Evolutionary conservation across 1,140 invertebrate species (phyloP), one percentile per base, ranked within the genome.

Genomic region (Lamellibrachia luymesi): DNA sequence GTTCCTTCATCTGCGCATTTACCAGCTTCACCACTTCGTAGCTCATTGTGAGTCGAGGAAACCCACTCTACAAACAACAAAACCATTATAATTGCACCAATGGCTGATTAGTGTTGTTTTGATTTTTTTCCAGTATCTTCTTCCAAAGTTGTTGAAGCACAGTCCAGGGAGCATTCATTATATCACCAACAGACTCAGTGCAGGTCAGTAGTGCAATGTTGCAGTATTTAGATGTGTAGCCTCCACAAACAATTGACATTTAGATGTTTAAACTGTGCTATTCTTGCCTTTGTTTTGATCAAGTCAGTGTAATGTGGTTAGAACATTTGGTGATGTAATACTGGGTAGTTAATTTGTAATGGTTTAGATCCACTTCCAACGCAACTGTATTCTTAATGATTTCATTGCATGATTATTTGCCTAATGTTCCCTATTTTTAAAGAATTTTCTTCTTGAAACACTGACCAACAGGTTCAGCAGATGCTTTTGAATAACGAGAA

Each of bases 101-200:
- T 91, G 90, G 13, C 90, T 50, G 50, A 91, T 50, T 10, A 49
- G 38, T 50, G 13, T n/a, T 8, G 5, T 10, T 91, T 10, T 91
- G 17, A 27, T 93, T 6, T 90, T 91, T 49, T 95, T 95, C 90
- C 95, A 96, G 95, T 95, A 96, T 94, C 92, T 96, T 56, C 93
- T 96, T 52, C 95, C 95, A 7, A 94, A 94, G 93, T 91, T 96
- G 13, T 93, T 96, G 94, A 95, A 95, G 93, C 93, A 89, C 92
- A 94, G 93, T 4, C 92, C 94, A 51, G 51, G 90, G n/a, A 93
- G 94, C 50, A 90, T 96, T 27, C 27, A 94, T 80, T 80, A 80
- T 80, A 80, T n/a, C 22, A 80, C 50, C 50, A 17, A 56, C 80
- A 51, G 50, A 38, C 25, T 92, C 10, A 51, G 80, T 80, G 13